A percentile compares a stretch with the other conserved stretches of the same genome.
phyloP scores from a whole-genome alignment of 1,140 invertebrate genomes.

The Pseudomyrmex flavicornis region DNA sequence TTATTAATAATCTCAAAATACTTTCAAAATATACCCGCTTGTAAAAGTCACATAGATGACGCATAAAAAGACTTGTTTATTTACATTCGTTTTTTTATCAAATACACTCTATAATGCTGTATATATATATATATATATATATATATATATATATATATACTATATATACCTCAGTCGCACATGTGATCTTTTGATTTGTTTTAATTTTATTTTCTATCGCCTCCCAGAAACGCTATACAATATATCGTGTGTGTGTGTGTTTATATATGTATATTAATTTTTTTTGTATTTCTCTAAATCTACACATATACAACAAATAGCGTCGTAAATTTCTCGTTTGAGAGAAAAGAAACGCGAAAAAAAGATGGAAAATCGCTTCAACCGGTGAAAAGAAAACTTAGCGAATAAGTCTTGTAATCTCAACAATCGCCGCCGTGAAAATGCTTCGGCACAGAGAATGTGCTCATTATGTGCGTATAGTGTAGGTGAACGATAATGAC shows the following conservation, averaged over 20 bases:
- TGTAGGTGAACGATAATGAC: conserved; percentile 1
- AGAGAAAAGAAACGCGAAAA: neutral
- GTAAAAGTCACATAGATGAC: neutral
- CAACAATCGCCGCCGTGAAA: neutral
- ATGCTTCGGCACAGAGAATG: neutral
- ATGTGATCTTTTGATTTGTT: conserved; percentile 38
- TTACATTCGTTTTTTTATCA: conserved; percentile 34
- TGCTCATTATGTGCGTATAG: neutral
- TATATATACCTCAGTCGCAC: conserved; percentile 27
- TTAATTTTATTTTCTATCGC: conserved; percentile 42
- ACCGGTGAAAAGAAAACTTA: neutral
- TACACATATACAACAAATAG: conserved; percentile 46
- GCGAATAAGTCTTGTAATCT: neutral
- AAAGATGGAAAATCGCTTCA: neutral
- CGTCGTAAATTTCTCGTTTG: neutral
- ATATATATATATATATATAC: no score
- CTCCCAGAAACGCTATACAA: conserved; percentile 43
- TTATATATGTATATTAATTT: no score
- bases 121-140: no score
- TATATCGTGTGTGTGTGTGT: neutral
- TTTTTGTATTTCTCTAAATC: conserved; percentile 15
- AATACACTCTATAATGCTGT: conserved; percentile 36
- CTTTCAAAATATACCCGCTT: neutral
- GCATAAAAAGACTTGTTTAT: conserved; percentile 44
- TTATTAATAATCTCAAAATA: neutral